These are phyloP conservation scores for Seladonia tumulorum DNA, from an alignment of 2,888 invertebrate genomes.

Conservation along the genomic window DNA sequence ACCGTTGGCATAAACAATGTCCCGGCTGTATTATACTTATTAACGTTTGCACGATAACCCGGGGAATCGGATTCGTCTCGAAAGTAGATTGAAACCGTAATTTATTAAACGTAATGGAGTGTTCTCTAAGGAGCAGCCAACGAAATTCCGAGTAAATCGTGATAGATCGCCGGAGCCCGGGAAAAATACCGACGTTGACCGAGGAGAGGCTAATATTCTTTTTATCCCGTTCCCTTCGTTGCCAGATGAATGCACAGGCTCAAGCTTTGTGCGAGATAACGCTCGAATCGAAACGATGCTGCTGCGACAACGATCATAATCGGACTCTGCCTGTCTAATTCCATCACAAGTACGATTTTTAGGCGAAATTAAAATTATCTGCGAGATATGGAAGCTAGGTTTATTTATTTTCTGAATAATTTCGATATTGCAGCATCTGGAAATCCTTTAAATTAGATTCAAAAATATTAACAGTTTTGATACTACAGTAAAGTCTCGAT, in stretches of 20 bases:
- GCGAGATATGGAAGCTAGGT: too few relatives aligned
- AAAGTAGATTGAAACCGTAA: conserved; percentile 22
- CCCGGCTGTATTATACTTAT: not conserved
- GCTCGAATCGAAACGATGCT: not conserved
- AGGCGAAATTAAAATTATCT: too few relatives aligned
- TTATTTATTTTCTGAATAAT: too few relatives aligned
- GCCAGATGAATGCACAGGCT: not conserved
- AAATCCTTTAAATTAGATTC: too few relatives aligned
- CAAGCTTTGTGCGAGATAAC: not conserved
- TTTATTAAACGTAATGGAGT: conserved; percentile 43
- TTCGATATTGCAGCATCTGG: too few relatives aligned
- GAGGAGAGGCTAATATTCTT: conserved; percentile 18
- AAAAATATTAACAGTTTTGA: too few relatives aligned
- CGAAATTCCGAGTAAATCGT: conserved; percentile 22
- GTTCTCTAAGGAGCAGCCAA: conserved; percentile 39
- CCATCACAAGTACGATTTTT: too few relatives aligned
- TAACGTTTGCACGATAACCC: not conserved
- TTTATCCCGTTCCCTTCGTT: not conserved
- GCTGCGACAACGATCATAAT: not conserved
- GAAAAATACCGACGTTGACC: conserved; percentile 36
- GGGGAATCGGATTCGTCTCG: not conserved
- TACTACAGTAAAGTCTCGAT: too few relatives aligned
- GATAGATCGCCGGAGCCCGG: not conserved
- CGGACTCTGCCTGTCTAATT: not conserved
- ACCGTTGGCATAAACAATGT: not conserved